Conservation (phyloP, 1,140 invertebrate genomes). For the Drosophila saltans region DNA sequence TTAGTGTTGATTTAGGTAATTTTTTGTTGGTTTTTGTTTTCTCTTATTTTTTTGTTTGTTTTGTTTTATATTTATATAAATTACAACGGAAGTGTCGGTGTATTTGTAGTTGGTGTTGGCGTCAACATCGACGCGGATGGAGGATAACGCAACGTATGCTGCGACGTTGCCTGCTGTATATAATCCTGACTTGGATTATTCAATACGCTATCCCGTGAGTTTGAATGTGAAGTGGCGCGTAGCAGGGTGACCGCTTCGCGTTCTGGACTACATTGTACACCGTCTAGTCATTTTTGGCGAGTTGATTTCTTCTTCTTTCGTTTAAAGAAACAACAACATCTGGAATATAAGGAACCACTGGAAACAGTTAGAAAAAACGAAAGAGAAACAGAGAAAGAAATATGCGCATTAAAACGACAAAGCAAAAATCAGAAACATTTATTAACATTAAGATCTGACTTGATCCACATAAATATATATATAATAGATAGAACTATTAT, state of each 20-base stretch:
- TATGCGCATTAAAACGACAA: constrained; percentile 81
- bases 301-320: constrained; percentile 96
- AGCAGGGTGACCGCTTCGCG: constrained; percentile 88
- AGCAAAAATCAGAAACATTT: constrained; percentile 65
- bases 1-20: constrained; percentile 44
- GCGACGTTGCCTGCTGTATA: constrained; percentile 83
- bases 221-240: constrained; percentile 87
- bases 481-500: constrained; percentile 57
- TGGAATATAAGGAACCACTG: constrained; percentile 85
- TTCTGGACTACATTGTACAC: constrained; percentile 85
- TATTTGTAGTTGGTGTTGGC: constrained; percentile 84
- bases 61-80: constrained; percentile 70
- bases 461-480: background rate
- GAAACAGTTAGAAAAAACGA: constrained; percentile 67
- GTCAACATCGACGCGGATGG: constrained; percentile 83
- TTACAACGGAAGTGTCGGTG: constrained; percentile 84
- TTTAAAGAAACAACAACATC: constrained; percentile 98
- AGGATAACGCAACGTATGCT: constrained; percentile 84
- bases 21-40: constrained; percentile 22
- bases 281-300: constrained; percentile 84
- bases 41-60: constrained; percentile 30
- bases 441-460: constrained; percentile 65
- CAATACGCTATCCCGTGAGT: constrained; percentile 87
- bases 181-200: constrained; percentile 84
- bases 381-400: constrained; percentile 51